A percentile compares a stretch with the other conserved stretches of the same genome.
phyloP scores from a whole-genome alignment of 2,888 invertebrate species.

The Carabus problematicus region DNA sequence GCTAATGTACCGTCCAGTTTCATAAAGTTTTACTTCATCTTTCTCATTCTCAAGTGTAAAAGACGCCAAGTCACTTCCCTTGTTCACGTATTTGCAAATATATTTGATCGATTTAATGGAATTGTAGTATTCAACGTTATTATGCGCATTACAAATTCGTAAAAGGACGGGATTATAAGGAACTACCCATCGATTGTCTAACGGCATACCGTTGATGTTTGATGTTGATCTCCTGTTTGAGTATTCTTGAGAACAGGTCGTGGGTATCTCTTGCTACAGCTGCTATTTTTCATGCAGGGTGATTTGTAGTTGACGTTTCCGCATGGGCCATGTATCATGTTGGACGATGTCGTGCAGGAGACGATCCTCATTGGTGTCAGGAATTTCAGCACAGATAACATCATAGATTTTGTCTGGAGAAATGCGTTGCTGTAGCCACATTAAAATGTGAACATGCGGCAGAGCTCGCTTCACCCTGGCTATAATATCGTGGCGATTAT shows the following conservation, averaged over 20 bases:
- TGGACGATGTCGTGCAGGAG: slow-evolving; percentile 48
- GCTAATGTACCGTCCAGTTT: slow-evolving; percentile 50
- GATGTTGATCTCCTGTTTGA: slow-evolving; percentile 43
- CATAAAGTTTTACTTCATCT: slow-evolving; percentile 48
- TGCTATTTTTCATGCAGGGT: slow-evolving; percentile 49
- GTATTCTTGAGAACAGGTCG: slow-evolving; percentile 47
- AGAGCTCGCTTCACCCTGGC: slow-evolving; percentile 50
- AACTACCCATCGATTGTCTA: slow-evolving; percentile 51
- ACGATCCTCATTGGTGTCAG: slow-evolving; percentile 49
- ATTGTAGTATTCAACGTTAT: too few relatives aligned
- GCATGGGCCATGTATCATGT: slow-evolving; percentile 56
- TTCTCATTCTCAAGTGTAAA: slow-evolving; percentile 47
- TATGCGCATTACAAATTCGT: too few relatives aligned
- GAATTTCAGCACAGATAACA: slow-evolving; percentile 53
- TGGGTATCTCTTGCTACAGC: slow-evolving; percentile 48
- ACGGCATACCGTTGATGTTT: not conserved
- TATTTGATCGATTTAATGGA: too few relatives aligned
- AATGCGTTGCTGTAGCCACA: slow-evolving; percentile 51
- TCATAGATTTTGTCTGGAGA: slow-evolving; percentile 51
- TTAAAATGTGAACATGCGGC: slow-evolving; percentile 51
- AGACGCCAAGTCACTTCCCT: slow-evolving; percentile 55
- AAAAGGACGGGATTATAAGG: slow-evolving; percentile 51
- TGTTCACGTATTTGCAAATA: slow-evolving; percentile 58
- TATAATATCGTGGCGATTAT: slow-evolving; percentile 48
- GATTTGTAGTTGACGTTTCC: slow-evolving; percentile 46